These are phyloP conservation scores for Glyptemys insculpta DNA, from an alignment of 2,797 vertebrate genomes.

Conservation along the genomic window DNA sequence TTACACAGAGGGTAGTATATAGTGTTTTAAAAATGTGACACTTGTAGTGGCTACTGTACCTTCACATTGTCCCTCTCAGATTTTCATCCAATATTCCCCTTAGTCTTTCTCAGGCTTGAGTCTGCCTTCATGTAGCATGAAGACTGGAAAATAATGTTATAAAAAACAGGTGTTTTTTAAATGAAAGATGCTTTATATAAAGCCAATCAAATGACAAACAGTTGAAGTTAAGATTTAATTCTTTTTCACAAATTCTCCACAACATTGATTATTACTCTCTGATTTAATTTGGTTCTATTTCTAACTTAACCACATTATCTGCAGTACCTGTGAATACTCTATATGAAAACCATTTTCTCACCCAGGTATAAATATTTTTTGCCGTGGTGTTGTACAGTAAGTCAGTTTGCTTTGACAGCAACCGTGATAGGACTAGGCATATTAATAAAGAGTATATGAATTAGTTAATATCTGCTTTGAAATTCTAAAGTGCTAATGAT, in stretches of 20 bases:
- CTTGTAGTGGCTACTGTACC: neutral
- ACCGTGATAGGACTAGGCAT: fast-evolving
- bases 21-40: fast-evolving
- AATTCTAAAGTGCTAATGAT: neutral
- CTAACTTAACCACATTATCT: neutral
- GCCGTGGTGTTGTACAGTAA: neutral
- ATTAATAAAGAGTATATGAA: neutral
- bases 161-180: neutral
- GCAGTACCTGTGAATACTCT: neutral
- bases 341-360: neutral
- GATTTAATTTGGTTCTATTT: neutral
- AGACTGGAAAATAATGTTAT: constrained; percentile 24
- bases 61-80: neutral
- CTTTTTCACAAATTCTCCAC: neutral
- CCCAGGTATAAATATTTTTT: neutral
- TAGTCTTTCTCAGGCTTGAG: neutral
- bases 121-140: neutral
- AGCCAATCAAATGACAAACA: neutral
- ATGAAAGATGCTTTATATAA: neutral
- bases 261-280: neutral
- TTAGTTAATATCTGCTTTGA: neutral
- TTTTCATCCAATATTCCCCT: neutral
- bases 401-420: neutral
- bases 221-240: neutral
- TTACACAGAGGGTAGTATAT: fast-evolving